Evolutionary conservation across 2,113 vertebrate species (phyloP), one percentile per base, ranked within the genome.

Genomic region (Ophiodon elongatus): DNA sequence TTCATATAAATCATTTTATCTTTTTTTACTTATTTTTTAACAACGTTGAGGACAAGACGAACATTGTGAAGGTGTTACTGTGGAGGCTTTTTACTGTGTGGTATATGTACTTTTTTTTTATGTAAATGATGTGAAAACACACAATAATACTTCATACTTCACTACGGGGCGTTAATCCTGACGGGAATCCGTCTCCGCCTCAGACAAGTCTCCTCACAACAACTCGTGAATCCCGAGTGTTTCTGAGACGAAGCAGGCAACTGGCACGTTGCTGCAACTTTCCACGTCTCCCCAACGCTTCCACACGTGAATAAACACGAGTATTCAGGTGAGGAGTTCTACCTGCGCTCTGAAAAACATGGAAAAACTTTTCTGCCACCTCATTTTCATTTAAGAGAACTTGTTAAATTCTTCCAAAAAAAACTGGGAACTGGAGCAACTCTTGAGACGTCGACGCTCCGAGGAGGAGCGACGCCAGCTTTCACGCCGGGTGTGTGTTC

Each of bases 401-500:
- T 37, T 33, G 23, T 67, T 71, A 6, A 47, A 68, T 33, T 70
- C 6, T 19, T 59, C 66, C 23, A n/a, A 52, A 77, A 63, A n/a
- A n/a, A 77, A 59, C 10, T 71, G 75, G 60, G 80, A 84, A 82
- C 25, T 64, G 47, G 83, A 85, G 73, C 39, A 6, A 1, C 37
- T 67, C 70, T 19, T 47, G 47, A 71, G 59, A 62, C 45, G 17
- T 8, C 0, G n/a, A 25, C 45, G 6, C 23, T 15, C 37, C 63
- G 45, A 9, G 25, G 50, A 31, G 15, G 21, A 25, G 41, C 2
- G 31, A 39, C 47, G 84, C 78, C 86, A 87, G 82, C 13, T 82
- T 76, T 88, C 23, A 73, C 5, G 37, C 73, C 60, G 65, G 67
- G 63, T 77, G 78, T 87, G 89, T 62, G 2, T 85, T 19, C 83